Percentiles rank a stretch among this genome's conserved stretches.
Evolutionary conservation across 2,797 vertebrate species (phyloP).

Genomic region (Fistularia commersonii): DNA sequence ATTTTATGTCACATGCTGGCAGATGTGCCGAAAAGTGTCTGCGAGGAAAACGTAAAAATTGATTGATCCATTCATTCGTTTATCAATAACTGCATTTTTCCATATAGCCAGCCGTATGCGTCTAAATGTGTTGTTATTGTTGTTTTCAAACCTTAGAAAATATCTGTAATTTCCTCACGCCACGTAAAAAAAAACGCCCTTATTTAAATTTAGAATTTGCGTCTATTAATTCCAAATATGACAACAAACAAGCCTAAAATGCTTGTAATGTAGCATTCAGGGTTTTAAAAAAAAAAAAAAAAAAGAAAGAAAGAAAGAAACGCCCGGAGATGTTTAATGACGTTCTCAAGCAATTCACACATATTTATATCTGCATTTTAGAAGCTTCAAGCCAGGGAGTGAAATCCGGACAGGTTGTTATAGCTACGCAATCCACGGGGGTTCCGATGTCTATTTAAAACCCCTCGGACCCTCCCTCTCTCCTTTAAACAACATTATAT

Average conservation of each 20-base stretch:
- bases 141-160: too few relatives aligned
- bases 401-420: conserved; percentile 92
- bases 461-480: conserved; percentile 78
- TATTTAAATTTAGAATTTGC: too few relatives aligned
- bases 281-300: neutral
- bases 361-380: conserved; percentile 84
- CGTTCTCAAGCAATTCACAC: conserved; percentile 68
- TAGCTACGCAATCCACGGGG: conserved; percentile 89
- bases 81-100: too few relatives aligned
- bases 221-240: too few relatives aligned
- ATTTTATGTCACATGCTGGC: too few relatives aligned
- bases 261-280: neutral
- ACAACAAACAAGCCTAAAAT: neutral
- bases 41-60: too few relatives aligned
- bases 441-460: conserved; percentile 85
- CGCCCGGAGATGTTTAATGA: conserved; percentile 45
- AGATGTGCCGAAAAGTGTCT: too few relatives aligned
- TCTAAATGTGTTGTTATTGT: neutral
- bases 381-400: conserved; percentile 83
- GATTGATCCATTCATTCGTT: too few relatives aligned
- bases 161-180: too few relatives aligned
- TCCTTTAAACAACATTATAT: conserved; percentile 84
- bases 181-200: neutral
- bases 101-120: conserved; percentile 2
- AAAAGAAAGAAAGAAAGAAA: conserved; percentile 15